Evolutionary conservation across 2,888 invertebrate genomes (phyloP).

Genomic region (Arge pagana): DNA sequence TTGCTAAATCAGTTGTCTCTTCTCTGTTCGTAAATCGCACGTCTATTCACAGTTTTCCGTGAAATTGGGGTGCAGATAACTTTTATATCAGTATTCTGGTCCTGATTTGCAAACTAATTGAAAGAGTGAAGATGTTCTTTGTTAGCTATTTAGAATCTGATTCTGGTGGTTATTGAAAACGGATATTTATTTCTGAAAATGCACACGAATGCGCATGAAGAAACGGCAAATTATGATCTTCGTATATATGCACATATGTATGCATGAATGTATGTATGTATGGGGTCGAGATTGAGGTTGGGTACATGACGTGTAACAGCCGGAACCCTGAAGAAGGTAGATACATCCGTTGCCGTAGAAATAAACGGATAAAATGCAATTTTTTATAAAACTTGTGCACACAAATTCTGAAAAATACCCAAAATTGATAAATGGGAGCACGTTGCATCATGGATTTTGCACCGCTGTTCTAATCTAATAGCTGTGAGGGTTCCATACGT

Average conservation of each 20-base stretch:
- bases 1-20: too few relatives aligned
- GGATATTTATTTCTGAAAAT: neutral
- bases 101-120: too few relatives aligned
- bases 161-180: neutral
- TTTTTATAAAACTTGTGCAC: neutral
- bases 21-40: too few relatives aligned
- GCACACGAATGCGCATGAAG: neutral
- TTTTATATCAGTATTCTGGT: too few relatives aligned
- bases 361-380: neutral
- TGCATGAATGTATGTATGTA: neutral
- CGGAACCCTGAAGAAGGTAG: neutral
- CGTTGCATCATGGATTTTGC: slow-evolving; percentile 15
- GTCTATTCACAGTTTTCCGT: too few relatives aligned
- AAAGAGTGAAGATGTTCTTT: too few relatives aligned
- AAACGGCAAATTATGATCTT: neutral
- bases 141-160: too few relatives aligned
- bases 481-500: slow-evolving; percentile 38
- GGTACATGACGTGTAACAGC: neutral
- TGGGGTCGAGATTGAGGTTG: slow-evolving; percentile 14
- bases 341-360: neutral
- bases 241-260: too few relatives aligned
- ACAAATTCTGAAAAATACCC: neutral
- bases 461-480: neutral
- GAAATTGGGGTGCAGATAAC: too few relatives aligned
- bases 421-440: slow-evolving; percentile 9